These are phyloP conservation scores for Macroramphosus scolopax DNA, from an alignment of 2,797 vertebrate species.

Conservation along the genomic window DNA sequence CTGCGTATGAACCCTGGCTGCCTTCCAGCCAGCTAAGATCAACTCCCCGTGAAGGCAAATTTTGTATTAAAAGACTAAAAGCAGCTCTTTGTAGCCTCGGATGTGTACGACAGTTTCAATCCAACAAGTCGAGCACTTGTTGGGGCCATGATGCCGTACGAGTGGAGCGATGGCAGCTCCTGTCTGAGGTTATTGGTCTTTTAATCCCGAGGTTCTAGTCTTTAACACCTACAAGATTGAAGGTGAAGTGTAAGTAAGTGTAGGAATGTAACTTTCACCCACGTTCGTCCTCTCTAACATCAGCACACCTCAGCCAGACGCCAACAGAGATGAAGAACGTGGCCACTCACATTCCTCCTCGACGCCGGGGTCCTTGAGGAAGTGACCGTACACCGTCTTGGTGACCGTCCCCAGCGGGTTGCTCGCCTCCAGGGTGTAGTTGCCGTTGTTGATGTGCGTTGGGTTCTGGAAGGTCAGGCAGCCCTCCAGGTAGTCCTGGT, in stretches of 20 bases:
- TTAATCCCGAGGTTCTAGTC: too few relatives aligned
- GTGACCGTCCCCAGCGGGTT: constrained; percentile 88
- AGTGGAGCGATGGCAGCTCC: constrained; percentile 4
- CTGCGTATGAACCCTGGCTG: constrained; percentile 59
- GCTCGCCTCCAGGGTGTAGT: constrained; percentile 94
- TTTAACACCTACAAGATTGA: too few relatives aligned
- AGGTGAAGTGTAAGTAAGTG: too few relatives aligned
- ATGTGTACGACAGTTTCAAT: constrained; percentile 26
- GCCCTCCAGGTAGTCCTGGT: constrained; percentile 90
- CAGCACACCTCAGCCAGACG: too few relatives aligned
- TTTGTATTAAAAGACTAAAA: constrained; percentile 54
- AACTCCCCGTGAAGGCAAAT: constrained; percentile 29
- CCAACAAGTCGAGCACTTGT: constrained; percentile 17
- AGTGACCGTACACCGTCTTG: constrained; percentile 92
- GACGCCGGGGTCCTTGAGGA: constrained; percentile 85
- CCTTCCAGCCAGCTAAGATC: constrained; percentile 48
- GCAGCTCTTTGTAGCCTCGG: too few relatives aligned
- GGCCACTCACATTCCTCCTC: constrained; percentile 59
- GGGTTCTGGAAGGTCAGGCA: constrained; percentile 95
- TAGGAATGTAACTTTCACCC: too few relatives aligned
- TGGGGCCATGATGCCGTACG: constrained; percentile 9
- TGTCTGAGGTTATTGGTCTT: too few relatives aligned
- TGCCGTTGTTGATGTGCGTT: constrained; percentile 95
- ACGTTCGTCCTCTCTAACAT: too few relatives aligned
- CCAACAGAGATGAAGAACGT: not conserved